phyloP scores from a whole-genome alignment of 2,113 vertebrate species.

The Sphyrna mokarran region DNA sequence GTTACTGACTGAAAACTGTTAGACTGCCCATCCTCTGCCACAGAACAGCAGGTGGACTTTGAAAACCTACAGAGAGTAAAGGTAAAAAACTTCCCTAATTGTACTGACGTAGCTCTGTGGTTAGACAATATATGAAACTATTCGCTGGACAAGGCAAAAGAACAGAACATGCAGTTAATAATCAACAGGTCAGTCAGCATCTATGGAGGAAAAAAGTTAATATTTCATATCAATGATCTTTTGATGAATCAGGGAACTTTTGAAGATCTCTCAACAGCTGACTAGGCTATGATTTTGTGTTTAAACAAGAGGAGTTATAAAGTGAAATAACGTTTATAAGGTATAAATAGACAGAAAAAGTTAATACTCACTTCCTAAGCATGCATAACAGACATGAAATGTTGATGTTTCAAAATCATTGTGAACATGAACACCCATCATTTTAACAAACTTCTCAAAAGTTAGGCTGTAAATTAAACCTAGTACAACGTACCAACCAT shows the following conservation, averaged over 20 bases:
- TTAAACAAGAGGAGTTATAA: not conserved
- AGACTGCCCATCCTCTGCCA: not conserved
- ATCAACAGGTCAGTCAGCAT: not conserved
- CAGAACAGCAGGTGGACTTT: not conserved
- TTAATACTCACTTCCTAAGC: not conserved
- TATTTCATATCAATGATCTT: not conserved
- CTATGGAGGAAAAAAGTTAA: not conserved
- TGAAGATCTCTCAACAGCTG: not conserved
- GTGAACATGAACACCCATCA: not conserved
- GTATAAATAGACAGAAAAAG: not conserved
- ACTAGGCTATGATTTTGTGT: not conserved
- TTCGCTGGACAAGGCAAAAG: not conserved
- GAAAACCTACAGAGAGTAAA: not conserved
- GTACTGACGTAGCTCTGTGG: not conserved
- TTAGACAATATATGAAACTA: not conserved
- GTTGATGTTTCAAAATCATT: not conserved
- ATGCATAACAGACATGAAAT: not conserved
- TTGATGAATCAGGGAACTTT: not conserved
- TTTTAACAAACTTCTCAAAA: not conserved
- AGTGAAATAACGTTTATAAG: not conserved
- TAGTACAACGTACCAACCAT: not conserved
- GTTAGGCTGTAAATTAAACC: not conserved
- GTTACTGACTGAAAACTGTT: not conserved
- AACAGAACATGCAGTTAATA: not conserved
- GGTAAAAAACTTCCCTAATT: not conserved